These are phyloP conservation scores for Gila robusta DNA, from an alignment of 2,797 vertebrate genomes.

Conservation along the genomic window DNA sequence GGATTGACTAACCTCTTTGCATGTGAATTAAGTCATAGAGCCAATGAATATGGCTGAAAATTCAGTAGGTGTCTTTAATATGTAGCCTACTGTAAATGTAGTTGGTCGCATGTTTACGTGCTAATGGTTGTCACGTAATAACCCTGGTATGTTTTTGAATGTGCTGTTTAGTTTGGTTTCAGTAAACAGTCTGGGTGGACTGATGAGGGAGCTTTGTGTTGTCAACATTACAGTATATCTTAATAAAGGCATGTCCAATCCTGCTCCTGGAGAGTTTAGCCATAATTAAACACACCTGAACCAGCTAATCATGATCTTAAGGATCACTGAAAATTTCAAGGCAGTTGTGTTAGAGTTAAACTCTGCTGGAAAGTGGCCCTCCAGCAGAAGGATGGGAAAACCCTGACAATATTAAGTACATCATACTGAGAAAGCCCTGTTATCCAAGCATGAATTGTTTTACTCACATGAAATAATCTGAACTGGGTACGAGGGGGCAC, in stretches of 20 bases:
- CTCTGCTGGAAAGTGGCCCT: neutral
- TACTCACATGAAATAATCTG: slow-evolving; percentile 84
- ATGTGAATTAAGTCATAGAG: neutral
- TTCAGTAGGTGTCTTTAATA: neutral
- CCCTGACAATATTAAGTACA: neutral
- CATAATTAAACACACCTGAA: neutral
- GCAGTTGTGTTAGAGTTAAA: neutral
- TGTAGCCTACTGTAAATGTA: neutral
- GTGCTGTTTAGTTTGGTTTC: neutral
- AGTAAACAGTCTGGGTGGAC: neutral
- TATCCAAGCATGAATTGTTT: neutral
- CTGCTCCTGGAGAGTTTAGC: neutral
- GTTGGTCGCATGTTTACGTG: neutral
- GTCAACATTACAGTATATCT: neutral
- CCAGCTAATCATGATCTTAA: neutral
- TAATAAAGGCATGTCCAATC: neutral
- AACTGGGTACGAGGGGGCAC: slow-evolving; percentile 74
- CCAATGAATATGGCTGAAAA: neutral
- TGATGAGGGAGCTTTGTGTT: neutral
- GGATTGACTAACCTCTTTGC: neutral
- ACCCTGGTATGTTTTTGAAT: neutral
- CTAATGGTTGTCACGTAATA: neutral
- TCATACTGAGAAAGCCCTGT: neutral
- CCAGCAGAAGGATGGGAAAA: neutral
- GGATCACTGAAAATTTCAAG: neutral